These are phyloP conservation scores for Cetoscarus ocellatus DNA, from an alignment of 2,797 vertebrate genomes.

Conservation along the genomic window DNA sequence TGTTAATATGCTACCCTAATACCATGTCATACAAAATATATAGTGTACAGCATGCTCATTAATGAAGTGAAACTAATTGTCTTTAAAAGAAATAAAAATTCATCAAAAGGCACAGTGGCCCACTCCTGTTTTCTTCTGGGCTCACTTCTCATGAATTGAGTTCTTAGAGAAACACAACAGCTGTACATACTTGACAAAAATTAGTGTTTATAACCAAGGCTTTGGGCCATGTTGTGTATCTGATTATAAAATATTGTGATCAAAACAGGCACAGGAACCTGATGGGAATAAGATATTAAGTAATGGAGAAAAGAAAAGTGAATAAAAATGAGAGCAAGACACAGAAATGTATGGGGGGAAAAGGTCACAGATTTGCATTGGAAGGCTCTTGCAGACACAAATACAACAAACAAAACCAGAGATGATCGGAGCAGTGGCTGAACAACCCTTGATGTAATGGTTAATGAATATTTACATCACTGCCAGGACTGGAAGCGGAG, in stretches of 20 bases:
- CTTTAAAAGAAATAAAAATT: conserved; percentile 59
- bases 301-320: conserved; percentile 13
- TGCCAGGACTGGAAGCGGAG: background rate
- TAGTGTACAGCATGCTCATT: background rate
- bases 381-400: conserved; percentile 1
- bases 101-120: conserved; percentile 54
- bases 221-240: conserved; percentile 65
- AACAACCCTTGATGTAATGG: conserved; percentile 18
- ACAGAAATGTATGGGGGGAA: conserved; percentile 22
- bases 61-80: conserved; percentile 9
- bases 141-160: conserved; percentile 20
- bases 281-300: conserved; percentile 63
- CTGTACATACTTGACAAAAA: conserved; percentile 45
- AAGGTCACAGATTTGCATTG: conserved; percentile 14
- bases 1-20: too few relatives aligned
- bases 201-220: conserved; percentile 53
- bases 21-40: too few relatives aligned
- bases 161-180: conserved; percentile 26
- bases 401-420: conserved; percentile 7
- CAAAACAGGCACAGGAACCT: conserved; percentile 72
- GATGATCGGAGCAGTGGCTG: background rate
- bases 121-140: conserved; percentile 33
- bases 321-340: conserved; percentile 31
- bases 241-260: conserved; percentile 75
- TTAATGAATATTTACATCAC: conserved; percentile 31